Evolutionary conservation across 1,140 invertebrate species (phyloP), one percentile per base, ranked within the genome.

Genomic region (Drosophila bifasciata): DNA sequence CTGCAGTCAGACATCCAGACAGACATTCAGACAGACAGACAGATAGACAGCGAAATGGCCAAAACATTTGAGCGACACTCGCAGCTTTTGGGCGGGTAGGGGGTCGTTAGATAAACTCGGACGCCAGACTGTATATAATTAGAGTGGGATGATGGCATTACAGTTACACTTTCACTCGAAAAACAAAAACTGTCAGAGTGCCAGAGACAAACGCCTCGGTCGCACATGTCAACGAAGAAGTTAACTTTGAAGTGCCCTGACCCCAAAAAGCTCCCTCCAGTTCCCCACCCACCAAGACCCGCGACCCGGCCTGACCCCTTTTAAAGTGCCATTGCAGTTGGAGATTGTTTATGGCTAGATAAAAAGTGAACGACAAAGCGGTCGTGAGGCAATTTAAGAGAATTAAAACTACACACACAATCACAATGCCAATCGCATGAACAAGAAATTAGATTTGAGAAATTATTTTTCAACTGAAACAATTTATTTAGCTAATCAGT

Each of bases 41-140:
- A 40, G 15, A 16, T 41, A 39, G 48, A 75, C 48, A 66, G 52
- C 58, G 58, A 60, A 72, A 76, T 77, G 76, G 76, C 76, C 76
- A 66, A 57, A 46, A 74, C 74, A 69, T 81, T 86, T 86, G 81
- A 86, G 83, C 83, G 81, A 88, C 81, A 88, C 76, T 85, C 79
- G 81, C 80, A 84, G 76, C 75, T 68, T 68, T 48, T 32, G 50
- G 69, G 56, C 67, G 69, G 43, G 32, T 66, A 45, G 40, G 46
- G 63, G 55, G 25, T 21, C 62, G 53, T 58, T 78, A 73, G 75
- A 71, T 72, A 71, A 85, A 85, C 79, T 83, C 66, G 78, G 58
- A 81, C 79, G 78, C 57, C 69, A 73, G 75, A 66, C 78, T 86
- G 83, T 83, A 83, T 86, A 88, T 86, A 86, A 86, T 86, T 86